Evolutionary conservation across 2,888 invertebrate species (phyloP), one percentile per base, ranked within the genome.

Genomic region (Cecidostiba fungosa): DNA sequence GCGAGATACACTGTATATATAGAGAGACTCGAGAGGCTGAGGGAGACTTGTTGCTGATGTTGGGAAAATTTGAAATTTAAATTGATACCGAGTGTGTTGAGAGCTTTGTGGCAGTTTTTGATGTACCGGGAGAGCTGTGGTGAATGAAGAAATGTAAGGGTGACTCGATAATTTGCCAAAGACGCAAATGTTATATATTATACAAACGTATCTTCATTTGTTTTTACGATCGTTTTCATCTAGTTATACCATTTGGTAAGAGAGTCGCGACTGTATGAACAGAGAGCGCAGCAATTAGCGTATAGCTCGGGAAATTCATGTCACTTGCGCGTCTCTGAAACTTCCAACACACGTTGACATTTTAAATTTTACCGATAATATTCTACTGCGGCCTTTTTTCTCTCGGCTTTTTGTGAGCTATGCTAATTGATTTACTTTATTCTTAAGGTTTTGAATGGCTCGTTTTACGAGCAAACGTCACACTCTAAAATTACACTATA

Each of bases 301-400:
- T 14, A 8, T 1, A 6, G 76, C 78, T n/a, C 23, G 81, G 62
- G 39, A 79, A 73, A 73, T 81, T 23, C 39, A 80, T 73, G 73
- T 59, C 78, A 66, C 78, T 39, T 26, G 29, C 43, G 43, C 23
- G 36, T 39, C 50, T 43, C 62, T 36, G 36, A 6, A 36, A 36
- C 36, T 36, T 36, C 36, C 6, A 36, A 36, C 36, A 36, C 5
- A 4, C n/a, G n/a, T 36, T 43, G 39, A 3, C 6, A 39, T 70
- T n/a, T 70, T 47, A 10, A 32, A 59, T 14, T n/a, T n/a, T 23
- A 14, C 47, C 8, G 10, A 39, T 39, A 29, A 12, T n/a, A n/a
- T n/a, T n/a, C n/a, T n/a, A n/a, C n/a, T n/a, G n/a, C n/a, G n/a
- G n/a, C n/a, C n/a, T n/a, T n/a, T n/a, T 54, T 54, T 76, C 19